A percentile compares a stretch with the other conserved stretches of the same genome.
Evolutionary conservation across 2,113 vertebrate species (phyloP).

Genomic region (Tenrec ecaudatus): DNA sequence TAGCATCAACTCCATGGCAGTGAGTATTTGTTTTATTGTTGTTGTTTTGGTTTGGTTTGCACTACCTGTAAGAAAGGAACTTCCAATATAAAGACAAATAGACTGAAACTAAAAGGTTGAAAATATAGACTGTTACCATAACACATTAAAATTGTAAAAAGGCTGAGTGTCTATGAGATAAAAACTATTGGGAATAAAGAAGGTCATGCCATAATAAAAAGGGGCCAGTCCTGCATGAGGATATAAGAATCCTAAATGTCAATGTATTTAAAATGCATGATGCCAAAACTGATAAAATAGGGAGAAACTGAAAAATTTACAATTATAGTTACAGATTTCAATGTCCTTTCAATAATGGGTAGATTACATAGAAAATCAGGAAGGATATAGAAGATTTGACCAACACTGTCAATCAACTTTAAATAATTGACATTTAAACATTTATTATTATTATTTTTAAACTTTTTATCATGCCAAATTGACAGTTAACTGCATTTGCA

Average conservation of each 20-base stretch:
- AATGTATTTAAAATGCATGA: not conserved
- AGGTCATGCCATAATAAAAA: not conserved
- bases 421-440: not conserved
- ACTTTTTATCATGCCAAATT: not conserved
- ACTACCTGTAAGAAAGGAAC: not conserved
- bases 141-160: too few relatives aligned
- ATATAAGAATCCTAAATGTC: not conserved
- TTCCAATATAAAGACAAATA: slow-evolving; percentile 30
- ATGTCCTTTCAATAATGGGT: not conserved
- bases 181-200: slow-evolving; percentile 22
- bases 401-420: not conserved
- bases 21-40: too few relatives aligned
- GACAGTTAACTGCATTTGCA: not conserved
- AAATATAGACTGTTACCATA: not conserved
- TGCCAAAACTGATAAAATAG: slow-evolving; percentile 27
- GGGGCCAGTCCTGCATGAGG: not conserved
- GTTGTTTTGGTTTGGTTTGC: too few relatives aligned
- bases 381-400: slow-evolving; percentile 31
- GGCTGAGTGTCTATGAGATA: not conserved
- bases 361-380: not conserved
- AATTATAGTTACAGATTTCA: not conserved
- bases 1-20: too few relatives aligned
- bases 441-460: too few relatives aligned
- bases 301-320: not conserved
- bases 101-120: not conserved